Base-by-base conservation (phyloP, 1,140 invertebrate species). In the Marisa cornuarietis region DNA sequence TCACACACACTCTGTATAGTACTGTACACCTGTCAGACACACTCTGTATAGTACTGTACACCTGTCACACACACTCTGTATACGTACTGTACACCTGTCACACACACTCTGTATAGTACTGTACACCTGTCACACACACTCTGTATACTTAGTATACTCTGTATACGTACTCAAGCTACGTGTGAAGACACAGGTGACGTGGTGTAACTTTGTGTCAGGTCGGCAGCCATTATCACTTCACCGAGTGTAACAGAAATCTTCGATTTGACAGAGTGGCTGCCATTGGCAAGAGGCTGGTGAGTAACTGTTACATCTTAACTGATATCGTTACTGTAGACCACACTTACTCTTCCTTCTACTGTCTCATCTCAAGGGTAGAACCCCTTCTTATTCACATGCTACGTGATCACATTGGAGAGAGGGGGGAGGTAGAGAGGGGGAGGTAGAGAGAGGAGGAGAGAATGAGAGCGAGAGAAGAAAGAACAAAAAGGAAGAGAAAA, bases 171-270 rank as follows among this genome's bases (percentile, higher is more conserved):
- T n/a, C n/a, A n/a, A n/a, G n/a, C n/a, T n/a, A n/a, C n/a, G n/a
- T n/a, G n/a, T n/a, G 26, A 68, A 22, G n/a, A 68, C 65, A 13
- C 11, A 14, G 22, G 13, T 58, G 54, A 58, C 54, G 1, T 8
- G 1, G 7, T 58, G 0, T 58, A 1, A 58, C 54, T 58, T 58
- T 58, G 20, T 78, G 86, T 14, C 82, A 90, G 87, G 82, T 91
- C 75, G 91, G 91, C 51, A 90, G 89, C 82, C 91, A 91, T 80
- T 91, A 89, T 74, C 88, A 91, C 76, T 91, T 91, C 65, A 85
- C 91, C 24, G 91, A 91, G 83, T 84, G 86, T 7, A 91, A 91
- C 79, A 90, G 88, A 72, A 73, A 82, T 51, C 79, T 91, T 20
- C 80, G 81, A 18, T 91, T 91, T 83, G 90, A 91, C 79, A 76